phyloP scores from a whole-genome alignment of 2,888 invertebrate genomes.

The Eudemis profundana region DNA sequence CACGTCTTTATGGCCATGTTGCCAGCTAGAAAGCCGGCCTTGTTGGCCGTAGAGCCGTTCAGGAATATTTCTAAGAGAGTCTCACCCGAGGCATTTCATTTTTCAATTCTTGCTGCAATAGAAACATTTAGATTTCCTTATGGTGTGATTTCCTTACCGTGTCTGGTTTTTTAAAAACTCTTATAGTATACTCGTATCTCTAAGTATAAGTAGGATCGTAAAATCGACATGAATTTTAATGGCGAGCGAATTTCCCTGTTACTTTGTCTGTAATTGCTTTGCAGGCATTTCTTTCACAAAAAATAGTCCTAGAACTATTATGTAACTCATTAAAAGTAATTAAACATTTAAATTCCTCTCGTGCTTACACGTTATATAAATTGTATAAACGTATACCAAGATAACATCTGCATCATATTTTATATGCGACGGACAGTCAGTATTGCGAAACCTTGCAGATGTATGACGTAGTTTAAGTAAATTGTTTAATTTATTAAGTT shows the following conservation, averaged over 20 bases:
- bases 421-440: neutral
- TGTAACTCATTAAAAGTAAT: constrained; percentile 12
- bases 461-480: constrained; percentile 8
- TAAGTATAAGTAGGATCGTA: no score
- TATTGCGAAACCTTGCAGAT: constrained; percentile 35
- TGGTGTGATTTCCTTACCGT: no score
- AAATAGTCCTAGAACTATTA: neutral
- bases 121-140: no score
- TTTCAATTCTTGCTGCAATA: no score
- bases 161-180: no score
- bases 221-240: no score
- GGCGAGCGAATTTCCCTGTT: neutral
- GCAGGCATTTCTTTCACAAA: neutral
- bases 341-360: constrained; percentile 16
- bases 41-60: no score
- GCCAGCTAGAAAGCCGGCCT: no score
- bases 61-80: no score
- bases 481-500: constrained; percentile 18
- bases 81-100: no score
- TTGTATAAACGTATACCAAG: constrained; percentile 5
- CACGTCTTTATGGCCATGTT: no score
- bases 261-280: neutral
- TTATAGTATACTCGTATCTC: no score
- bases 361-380: neutral
- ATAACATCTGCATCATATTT: constrained; percentile 23